Conservation (phyloP, 2,888 invertebrate species). For the Drosophila tanythrix region DNA sequence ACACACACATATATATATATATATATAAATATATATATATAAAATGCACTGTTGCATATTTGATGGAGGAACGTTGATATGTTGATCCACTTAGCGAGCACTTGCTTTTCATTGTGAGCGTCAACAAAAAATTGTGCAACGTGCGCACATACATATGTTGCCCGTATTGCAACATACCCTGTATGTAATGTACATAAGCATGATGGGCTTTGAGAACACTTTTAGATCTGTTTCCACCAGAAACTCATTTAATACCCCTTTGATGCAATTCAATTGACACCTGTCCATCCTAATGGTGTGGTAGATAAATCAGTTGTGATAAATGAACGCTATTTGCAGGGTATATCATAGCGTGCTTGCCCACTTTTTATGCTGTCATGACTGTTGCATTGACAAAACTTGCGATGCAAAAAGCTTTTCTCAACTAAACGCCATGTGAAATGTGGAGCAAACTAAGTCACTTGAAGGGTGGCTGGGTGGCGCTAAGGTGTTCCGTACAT, state of each 20-base stretch:
- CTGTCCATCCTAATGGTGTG: neutral
- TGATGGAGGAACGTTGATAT: conserved; percentile 51
- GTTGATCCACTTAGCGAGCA: conserved; percentile 61
- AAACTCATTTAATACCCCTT: neutral
- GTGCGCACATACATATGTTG: conserved; percentile 29
- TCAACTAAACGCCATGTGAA: conserved; percentile 36
- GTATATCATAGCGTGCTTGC: conserved; percentile 1
- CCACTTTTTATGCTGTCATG: neutral
- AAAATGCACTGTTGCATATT: conserved; percentile 30
- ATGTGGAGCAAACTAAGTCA: conserved; percentile 33
- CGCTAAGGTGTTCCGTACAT: neutral
- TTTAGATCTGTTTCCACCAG: neutral
- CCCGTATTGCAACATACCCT: conserved; percentile 24
- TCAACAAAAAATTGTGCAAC: conserved; percentile 23
- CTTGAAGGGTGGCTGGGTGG: conserved; percentile 11
- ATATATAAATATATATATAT: neutral
- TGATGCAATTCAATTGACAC: neutral
- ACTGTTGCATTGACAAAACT: conserved; percentile 31
- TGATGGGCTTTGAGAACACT: neutral
- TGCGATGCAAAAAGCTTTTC: conserved; percentile 34
- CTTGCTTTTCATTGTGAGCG: conserved; percentile 49
- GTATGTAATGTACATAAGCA: neutral
- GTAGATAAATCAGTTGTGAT: neutral
- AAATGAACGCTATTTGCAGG: neutral
- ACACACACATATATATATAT: neutral